A percentile compares a stretch with the other conserved stretches of the same genome.
Evolutionary conservation across 1,140 invertebrate species (phyloP).

Genomic region (Brachionus sp.): DNA sequence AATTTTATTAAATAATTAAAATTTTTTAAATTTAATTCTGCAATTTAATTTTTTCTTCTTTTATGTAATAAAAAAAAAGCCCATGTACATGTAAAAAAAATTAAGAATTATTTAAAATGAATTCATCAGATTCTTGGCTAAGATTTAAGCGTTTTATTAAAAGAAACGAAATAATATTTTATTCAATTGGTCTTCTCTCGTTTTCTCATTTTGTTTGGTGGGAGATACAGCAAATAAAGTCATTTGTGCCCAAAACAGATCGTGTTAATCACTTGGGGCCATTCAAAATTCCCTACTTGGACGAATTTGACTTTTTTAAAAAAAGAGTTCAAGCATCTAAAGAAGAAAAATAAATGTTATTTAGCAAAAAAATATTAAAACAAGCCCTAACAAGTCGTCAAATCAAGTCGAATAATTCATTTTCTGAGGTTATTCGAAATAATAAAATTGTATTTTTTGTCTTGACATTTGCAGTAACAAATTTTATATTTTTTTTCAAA

Average conservation of each 20-base stretch:
- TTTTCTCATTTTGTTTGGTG: conserved; percentile 43
- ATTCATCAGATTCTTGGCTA: background rate
- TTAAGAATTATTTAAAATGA: background rate
- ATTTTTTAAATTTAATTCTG: background rate
- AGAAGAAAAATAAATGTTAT: conserved; percentile 4
- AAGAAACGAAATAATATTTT: conserved; percentile 43
- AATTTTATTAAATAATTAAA: too few species aligned
- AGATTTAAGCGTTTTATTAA: conserved; percentile 31
- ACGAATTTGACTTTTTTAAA: conserved; percentile 41
- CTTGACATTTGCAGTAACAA: background rate
- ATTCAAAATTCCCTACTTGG: conserved; percentile 24
- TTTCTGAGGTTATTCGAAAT: background rate
- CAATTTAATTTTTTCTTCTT: background rate
- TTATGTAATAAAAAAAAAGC: background rate
- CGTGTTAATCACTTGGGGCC: conserved; percentile 34
- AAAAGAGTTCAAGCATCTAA: background rate
- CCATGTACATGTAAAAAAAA: background rate
- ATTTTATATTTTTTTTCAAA: conserved; percentile 13
- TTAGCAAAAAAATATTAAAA: background rate
- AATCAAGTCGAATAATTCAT: background rate
- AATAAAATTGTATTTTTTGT: background rate
- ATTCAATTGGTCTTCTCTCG: conserved; percentile 1
- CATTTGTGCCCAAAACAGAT: conserved; percentile 28
- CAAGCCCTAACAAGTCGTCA: background rate
- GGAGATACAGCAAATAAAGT: conserved; percentile 37